Base-by-base conservation (phyloP, 2,888 invertebrate genomes). In the Mechanitis mazaeus region DNA sequence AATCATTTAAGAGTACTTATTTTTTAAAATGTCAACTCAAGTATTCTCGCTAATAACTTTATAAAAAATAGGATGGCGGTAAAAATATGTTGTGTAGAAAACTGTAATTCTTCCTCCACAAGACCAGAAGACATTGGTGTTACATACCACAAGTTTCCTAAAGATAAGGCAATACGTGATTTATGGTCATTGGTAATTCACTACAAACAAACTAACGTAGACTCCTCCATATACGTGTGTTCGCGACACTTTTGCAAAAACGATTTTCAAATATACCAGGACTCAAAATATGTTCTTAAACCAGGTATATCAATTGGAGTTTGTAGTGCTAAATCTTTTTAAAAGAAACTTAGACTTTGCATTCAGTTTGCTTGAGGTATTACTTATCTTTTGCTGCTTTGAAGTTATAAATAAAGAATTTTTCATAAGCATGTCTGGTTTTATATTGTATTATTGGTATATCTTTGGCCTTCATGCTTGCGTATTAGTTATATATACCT, bases 61-160 rank as follows among this genome's bases (percentile, higher is more conserved):
- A 57, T 35, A 56, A 42, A 54, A 63, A 65, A 58, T 82, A 85
- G 78, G 87, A 93, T 93, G 93, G 92, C 91, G 70, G 78, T 81
- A 67, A 92, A 82, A 69, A 91, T 91, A 84, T 94, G 94, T 87
- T 92, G 91, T 77, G 89, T 94, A 72, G 87, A 88, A 71, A 91
- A 90, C 73, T 94, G 94, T 85, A 84, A 88, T 68, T 93, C 93
- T 58, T 91, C 92, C 77, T 92, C 93, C 45, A 86, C 87, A 64
- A 89, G 93, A 76, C 80, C 85, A 63, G 92, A 93, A 79, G 92
- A 94, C 76, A 84, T 91, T 69, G 94, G 95, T 66, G 93, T 95
- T 45, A 94, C 95, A 46, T 94, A 94, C 75, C 95, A 95, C 79
- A 94, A 94, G 72, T 93, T 94, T 74, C 95, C 95, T 2, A 92